A percentile compares a stretch with the other conserved stretches of the same genome.
These are phyloP conservation scores for Cacatua alba DNA, from an alignment of 2,113 vertebrate genomes.

Conservation along the genomic window DNA sequence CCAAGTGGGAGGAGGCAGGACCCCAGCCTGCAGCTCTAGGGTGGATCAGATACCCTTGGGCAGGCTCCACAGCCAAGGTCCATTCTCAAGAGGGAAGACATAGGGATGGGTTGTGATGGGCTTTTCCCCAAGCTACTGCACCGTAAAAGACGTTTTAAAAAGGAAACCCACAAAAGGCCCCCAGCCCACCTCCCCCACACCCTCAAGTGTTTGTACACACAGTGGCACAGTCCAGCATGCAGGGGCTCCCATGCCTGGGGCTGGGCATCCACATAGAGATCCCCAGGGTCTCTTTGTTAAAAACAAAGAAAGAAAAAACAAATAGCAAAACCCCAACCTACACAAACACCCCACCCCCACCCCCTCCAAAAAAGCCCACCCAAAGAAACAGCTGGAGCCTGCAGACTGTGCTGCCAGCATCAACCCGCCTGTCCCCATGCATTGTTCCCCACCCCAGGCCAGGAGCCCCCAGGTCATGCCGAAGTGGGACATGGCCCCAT, in stretches of 20 bases:
- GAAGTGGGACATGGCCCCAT: fast-evolving
- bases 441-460: not conserved
- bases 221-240: too few relatives aligned
- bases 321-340: too few relatives aligned
- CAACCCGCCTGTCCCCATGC: fast-evolving
- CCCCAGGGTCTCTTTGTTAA: too few relatives aligned
- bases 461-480: not conserved
- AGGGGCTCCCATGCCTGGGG: too few relatives aligned
- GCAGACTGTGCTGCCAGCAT: fast-evolving
- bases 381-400: not conserved
- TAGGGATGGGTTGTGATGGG: not conserved
- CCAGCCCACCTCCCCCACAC: too few relatives aligned
- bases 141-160: too few relatives aligned
- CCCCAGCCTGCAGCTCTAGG: not conserved
- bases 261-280: too few relatives aligned
- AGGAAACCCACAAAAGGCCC: too few relatives aligned
- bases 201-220: too few relatives aligned
- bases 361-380: not conserved
- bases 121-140: too few relatives aligned
- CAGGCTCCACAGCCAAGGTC: not conserved
- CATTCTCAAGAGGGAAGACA: not conserved
- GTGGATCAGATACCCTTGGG: not conserved
- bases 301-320: too few relatives aligned
- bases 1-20: not conserved
- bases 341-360: too few relatives aligned